A percentile compares a stretch with the other conserved stretches of the same genome.
Conservation (phyloP, 2,888 invertebrate genomes). For the Watsonalla binaria region DNA sequence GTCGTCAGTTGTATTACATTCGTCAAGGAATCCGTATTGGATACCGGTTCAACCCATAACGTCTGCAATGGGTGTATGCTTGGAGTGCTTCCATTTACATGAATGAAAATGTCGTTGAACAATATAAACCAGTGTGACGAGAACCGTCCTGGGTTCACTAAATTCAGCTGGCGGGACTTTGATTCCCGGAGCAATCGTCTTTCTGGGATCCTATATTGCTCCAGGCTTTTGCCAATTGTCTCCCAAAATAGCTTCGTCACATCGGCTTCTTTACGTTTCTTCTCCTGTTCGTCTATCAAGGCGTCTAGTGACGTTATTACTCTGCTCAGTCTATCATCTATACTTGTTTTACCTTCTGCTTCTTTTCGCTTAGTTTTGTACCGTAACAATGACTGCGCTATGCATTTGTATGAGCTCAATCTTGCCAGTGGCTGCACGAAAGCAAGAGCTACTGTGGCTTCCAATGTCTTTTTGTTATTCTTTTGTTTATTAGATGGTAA, state of each 20-base stretch:
- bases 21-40: constrained; percentile 81
- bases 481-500: constrained; percentile 75
- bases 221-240: constrained; percentile 80
- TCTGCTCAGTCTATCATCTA: constrained; percentile 76
- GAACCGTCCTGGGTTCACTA: constrained; percentile 85
- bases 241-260: constrained; percentile 87
- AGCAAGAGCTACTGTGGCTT: constrained; percentile 79
- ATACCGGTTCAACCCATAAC: constrained; percentile 87
- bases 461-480: constrained; percentile 75
- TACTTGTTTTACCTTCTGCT: constrained; percentile 57
- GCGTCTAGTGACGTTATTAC: constrained; percentile 80
- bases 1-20: constrained; percentile 84
- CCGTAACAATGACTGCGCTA: constrained; percentile 77
- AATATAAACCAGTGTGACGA: constrained; percentile 89
- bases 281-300: constrained; percentile 81
- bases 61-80: constrained; percentile 84
- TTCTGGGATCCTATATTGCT: constrained; percentile 80
- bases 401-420: constrained; percentile 81
- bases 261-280: constrained; percentile 82
- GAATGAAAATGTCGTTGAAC: constrained; percentile 89
- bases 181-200: constrained; percentile 90
- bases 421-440: constrained; percentile 81
- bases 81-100: constrained; percentile 83
- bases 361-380: constrained; percentile 65
- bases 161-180: constrained; percentile 82